Evolutionary conservation across 2,113 vertebrate genomes (phyloP).

Genomic region (Laterallus jamaicensis): DNA sequence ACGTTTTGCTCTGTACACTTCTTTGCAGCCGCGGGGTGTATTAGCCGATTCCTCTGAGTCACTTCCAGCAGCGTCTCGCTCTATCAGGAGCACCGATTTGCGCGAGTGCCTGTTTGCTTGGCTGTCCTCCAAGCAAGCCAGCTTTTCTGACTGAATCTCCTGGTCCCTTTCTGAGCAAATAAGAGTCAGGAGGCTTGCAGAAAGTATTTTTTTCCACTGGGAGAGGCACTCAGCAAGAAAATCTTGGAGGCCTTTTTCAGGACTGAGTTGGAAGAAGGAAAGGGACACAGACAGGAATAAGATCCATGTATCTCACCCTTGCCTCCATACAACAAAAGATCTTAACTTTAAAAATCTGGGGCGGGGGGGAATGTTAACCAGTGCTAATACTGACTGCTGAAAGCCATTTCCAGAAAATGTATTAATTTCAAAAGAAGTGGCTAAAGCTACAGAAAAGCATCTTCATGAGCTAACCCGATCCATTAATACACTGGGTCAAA

Average conservation of each 20-base stretch:
- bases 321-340: not conserved
- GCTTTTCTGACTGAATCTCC: not conserved
- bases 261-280: not conserved
- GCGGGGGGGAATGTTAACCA: not conserved
- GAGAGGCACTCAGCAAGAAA: not conserved
- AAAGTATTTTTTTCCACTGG: not conserved
- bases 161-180: not conserved
- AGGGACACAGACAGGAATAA: not conserved
- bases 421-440: not conserved
- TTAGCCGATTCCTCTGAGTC: conserved; percentile 45
- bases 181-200: not conserved
- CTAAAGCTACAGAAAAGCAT: not conserved
- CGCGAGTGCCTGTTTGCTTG: not conserved
- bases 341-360: not conserved
- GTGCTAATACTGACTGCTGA: not conserved
- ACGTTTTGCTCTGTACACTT: not conserved
- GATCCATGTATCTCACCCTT: not conserved
- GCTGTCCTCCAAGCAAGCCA: conserved; percentile 16
- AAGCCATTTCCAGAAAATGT: not conserved
- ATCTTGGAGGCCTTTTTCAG: not conserved
- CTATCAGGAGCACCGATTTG: not conserved
- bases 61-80: conserved; percentile 1
- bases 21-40: not conserved
- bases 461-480: not conserved
- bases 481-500: not conserved